A percentile compares a stretch with the other conserved stretches of the same genome.
Evolutionary conservation across 2,888 invertebrate species (phyloP).

Genomic region (Cerastis leucographa): DNA sequence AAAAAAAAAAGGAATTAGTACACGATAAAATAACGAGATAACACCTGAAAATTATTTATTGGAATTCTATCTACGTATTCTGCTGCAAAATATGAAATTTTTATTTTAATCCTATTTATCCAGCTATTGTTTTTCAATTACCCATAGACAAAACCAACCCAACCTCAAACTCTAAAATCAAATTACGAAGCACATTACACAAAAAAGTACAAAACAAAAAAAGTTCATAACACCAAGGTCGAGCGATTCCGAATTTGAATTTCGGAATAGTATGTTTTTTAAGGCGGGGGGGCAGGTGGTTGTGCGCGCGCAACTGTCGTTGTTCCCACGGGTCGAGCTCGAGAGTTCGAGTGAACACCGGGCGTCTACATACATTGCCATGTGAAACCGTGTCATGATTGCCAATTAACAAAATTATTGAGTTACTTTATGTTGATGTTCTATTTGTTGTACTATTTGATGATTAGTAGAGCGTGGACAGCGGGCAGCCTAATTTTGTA

Average conservation of each 20-base stretch:
- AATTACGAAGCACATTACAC: constrained; percentile 43
- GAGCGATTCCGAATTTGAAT: constrained; percentile 86
- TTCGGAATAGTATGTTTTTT: constrained; percentile 85
- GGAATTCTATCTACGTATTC: neutral
- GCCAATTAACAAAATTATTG: constrained; percentile 85
- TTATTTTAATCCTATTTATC: neutral
- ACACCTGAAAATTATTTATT: neutral
- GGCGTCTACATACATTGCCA: constrained; percentile 77
- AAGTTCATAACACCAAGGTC: constrained; percentile 81
- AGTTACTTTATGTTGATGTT: constrained; percentile 42
- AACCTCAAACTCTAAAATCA: constrained; percentile 35
- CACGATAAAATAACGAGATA: neutral
- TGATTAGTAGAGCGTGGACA: constrained; percentile 22
- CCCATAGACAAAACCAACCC: neutral
- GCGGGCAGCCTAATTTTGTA: constrained; percentile 8
- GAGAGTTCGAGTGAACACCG: constrained; percentile 77
- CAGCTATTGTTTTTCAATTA: constrained; percentile 6
- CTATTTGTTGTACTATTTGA: constrained; percentile 34
- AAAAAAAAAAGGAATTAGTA: neutral
- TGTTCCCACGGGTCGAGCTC: constrained; percentile 84
- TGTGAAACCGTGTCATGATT: constrained; percentile 84
- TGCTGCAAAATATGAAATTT: neutral
- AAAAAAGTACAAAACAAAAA: constrained; percentile 31
- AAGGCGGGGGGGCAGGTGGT: constrained; percentile 85
- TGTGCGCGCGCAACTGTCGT: constrained; percentile 86